phyloP scores from a whole-genome alignment of 2,113 vertebrate genomes.

The Nyctibius bracteatus region DNA sequence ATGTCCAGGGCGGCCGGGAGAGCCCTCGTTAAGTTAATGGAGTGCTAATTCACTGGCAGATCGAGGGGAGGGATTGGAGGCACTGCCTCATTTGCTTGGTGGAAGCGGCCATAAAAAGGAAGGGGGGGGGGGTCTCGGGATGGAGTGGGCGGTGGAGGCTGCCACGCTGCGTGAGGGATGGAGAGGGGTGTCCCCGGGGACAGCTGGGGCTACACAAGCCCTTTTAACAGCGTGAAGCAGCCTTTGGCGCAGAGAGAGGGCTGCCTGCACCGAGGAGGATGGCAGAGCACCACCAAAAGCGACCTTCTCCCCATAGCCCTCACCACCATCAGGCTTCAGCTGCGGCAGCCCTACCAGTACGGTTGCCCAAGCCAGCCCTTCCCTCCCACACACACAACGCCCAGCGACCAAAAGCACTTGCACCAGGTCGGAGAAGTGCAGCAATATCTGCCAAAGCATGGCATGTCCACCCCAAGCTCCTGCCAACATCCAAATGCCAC shows the following conservation, averaged over 20 bases:
- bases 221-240: fast-evolving
- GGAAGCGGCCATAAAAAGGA: constrained; percentile 50
- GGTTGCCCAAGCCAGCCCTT: fast-evolving
- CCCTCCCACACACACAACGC: fast-evolving
- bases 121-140: background rate
- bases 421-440: background rate
- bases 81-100: constrained; percentile 50
- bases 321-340: fast-evolving
- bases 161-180: background rate
- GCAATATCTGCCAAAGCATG: fast-evolving
- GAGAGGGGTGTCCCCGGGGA: background rate
- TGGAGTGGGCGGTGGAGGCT: background rate
- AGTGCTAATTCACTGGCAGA: constrained; percentile 66
- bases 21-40: constrained; percentile 67
- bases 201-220: background rate
- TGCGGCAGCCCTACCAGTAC: background rate
- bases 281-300: background rate
- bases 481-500: background rate
- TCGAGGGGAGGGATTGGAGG: constrained; percentile 11
- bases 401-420: fast-evolving
- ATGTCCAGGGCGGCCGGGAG: background rate
- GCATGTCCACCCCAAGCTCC: background rate
- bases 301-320: background rate
- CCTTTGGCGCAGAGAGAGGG: fast-evolving
- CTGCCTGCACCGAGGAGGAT: background rate